Evolutionary conservation across 1,140 invertebrate genomes (phyloP).

Genomic region (Neodiprion virginianus): DNA sequence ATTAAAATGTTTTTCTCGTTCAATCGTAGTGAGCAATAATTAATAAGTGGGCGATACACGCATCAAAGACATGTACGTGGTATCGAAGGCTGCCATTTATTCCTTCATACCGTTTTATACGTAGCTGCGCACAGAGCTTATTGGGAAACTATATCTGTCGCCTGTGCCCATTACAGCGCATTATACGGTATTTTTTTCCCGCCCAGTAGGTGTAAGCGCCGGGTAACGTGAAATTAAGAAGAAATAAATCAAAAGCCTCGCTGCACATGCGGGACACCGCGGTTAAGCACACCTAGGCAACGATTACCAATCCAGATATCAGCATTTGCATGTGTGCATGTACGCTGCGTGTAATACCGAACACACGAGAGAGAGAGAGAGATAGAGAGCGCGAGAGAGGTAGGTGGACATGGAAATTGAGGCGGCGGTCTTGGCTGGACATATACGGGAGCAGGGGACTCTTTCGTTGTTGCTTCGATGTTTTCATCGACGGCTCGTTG

Average conservation of each 20-base stretch:
- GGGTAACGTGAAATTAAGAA: not conserved
- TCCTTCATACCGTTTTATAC: too few species aligned
- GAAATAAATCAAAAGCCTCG: not conserved
- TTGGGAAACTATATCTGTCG: too few species aligned
- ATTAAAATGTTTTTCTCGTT: too few species aligned
- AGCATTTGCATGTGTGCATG: not conserved
- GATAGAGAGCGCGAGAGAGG: not conserved
- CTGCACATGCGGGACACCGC: not conserved
- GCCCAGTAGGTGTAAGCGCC: not conserved
- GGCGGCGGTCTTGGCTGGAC: not conserved
- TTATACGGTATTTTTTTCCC: not conserved
- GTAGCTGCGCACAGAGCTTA: too few species aligned
- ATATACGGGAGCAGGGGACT: not conserved
- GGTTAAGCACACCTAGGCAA: not conserved
- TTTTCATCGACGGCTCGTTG: constrained; percentile 34
- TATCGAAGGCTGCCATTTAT: too few species aligned
- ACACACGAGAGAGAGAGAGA: not conserved
- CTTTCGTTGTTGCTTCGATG: constrained; percentile 28
- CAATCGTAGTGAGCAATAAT: too few species aligned
- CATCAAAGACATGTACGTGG: too few species aligned
- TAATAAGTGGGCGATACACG: too few species aligned
- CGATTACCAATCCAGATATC: not conserved
- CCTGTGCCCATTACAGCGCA: too few species aligned
- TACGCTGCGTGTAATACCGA: not conserved
- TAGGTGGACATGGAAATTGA: not conserved